phyloP scores from a whole-genome alignment of 2,888 invertebrate species.

The Drosophila ezoana region DNA sequence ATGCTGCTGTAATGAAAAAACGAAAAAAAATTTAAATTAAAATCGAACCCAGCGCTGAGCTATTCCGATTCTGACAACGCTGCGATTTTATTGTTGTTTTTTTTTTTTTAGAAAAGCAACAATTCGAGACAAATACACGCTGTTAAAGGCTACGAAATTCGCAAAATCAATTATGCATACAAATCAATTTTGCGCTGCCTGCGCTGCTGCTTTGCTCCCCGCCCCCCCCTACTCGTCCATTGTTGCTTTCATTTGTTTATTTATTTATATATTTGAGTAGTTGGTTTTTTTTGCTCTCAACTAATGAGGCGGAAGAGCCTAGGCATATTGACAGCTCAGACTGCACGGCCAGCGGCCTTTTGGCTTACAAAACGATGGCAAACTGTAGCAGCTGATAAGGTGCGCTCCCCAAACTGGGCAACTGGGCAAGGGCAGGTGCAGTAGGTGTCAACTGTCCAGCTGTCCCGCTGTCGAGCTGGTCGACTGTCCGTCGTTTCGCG shows the following conservation, averaged over 20 bases:
- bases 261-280: slow-evolving; percentile 1
- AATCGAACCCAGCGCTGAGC: slow-evolving; percentile 2
- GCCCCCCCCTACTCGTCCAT: slow-evolving; percentile 4
- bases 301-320: slow-evolving; percentile 49
- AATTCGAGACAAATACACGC: slow-evolving; percentile 32
- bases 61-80: slow-evolving; percentile 49
- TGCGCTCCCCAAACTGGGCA: slow-evolving; percentile 33
- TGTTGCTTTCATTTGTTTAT: slow-evolving; percentile 37
- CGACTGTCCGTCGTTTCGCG: slow-evolving; percentile 53
- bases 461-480: slow-evolving; percentile 10
- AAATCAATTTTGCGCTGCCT: slow-evolving; percentile 63
- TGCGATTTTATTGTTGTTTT: slow-evolving; percentile 11
- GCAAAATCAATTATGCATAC: slow-evolving; percentile 76
- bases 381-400: slow-evolving; percentile 45
- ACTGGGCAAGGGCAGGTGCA: slow-evolving; percentile 37
- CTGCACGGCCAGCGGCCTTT: slow-evolving; percentile 41
- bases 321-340: slow-evolving; percentile 10
- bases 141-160: slow-evolving; percentile 60
- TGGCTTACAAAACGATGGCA: slow-evolving; percentile 21
- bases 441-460: slow-evolving; percentile 39
- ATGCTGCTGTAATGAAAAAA: slow-evolving; percentile 13
- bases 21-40: slow-evolving; percentile 3
- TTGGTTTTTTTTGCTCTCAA: slow-evolving; percentile 11
- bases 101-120: slow-evolving; percentile 21
- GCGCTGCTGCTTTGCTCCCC: slow-evolving; percentile 31